phyloP scores from a whole-genome alignment of 2,113 vertebrate species.

The zebrafish (Danio rerio) region DNA sequence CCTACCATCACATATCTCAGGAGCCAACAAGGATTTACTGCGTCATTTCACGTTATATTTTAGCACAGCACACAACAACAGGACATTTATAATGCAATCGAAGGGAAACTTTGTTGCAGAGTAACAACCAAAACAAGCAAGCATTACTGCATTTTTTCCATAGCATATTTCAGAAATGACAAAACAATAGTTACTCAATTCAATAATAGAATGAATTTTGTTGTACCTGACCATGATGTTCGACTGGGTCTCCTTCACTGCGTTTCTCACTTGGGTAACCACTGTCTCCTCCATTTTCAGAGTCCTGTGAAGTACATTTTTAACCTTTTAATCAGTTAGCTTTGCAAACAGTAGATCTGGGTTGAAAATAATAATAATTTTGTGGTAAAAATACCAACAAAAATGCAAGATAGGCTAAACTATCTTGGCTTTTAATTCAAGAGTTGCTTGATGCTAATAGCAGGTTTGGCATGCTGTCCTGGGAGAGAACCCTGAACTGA shows the following conservation, averaged over 20 bases:
- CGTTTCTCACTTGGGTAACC: slow-evolving; percentile 94
- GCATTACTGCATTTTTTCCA: too few species aligned
- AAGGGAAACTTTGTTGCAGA: background rate
- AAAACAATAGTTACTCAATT: background rate
- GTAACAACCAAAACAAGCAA: background rate
- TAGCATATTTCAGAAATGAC: background rate
- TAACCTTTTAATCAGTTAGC: background rate
- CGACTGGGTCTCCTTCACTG: slow-evolving; percentile 86
- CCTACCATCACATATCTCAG: slow-evolving; percentile 56
- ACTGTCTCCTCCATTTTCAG: slow-evolving; percentile 92
- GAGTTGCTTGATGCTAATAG: too few species aligned
- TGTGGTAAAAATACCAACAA: too few species aligned
- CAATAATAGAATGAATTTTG: background rate
- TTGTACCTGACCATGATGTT: slow-evolving; percentile 83
- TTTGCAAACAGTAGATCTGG: background rate
- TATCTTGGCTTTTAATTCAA: too few species aligned
- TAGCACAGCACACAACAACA: slow-evolving; percentile 9
- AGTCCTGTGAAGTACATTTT: slow-evolving; percentile 74
- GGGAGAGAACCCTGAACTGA: too few species aligned
- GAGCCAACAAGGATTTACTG: background rate
- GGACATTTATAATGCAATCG: background rate
- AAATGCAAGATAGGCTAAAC: too few species aligned
- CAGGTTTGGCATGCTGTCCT: too few species aligned
- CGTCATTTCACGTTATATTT: background rate
- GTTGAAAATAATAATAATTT: too few species aligned